Evolutionary conservation across 35 echinoderm and acorn worm species (phyloP), one percentile per base, ranked within the genome.

Genomic region (Eucidaris tribuloides): DNA sequence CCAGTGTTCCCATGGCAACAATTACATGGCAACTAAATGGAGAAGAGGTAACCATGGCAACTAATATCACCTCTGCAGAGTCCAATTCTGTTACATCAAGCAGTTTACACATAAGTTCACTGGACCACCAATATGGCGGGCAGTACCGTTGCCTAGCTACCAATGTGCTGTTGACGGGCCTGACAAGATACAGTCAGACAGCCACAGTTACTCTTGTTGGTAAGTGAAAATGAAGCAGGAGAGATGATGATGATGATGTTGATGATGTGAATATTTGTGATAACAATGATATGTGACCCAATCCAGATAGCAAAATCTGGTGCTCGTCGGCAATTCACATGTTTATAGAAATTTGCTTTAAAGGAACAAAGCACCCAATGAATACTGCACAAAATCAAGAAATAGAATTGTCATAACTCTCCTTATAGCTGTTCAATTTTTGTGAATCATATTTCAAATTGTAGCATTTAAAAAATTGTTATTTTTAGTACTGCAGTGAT

Each of bases 21-120:
- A 80, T 96, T n/a, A 58, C 79, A 3, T 96, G 93, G 93, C 89
- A 87, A 59, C 66, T 83, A 14, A 90, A 91, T 44, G 93, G 88
- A 0, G 72, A 46, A 20, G 92, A 85, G 66, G 62, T 96, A 13
- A 56, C 60, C 45, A 50, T 66, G 65, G 58, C 86, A 58, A 38
- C 23, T 30, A 27, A 54, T 58, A 62, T 33, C 42, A 84, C 49
- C 7, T 61, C 81, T 35, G 58, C 59, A 27, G 36, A 71, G 24
- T 31, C 62, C 30, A 59, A 43, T 11, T 39, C 78, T 7, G 80
- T 82, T 15, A 96, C 93, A 55, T 32, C 54, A 35, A 92, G 93
- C 25, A 85, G 29, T 1, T 62, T 96, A 37, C 61, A 50, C 3
- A 56, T 96, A 14, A 28, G 46, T 7, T 52, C 59, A 59, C 68